These are phyloP conservation scores for Leptarthrus brevirostris DNA, from an alignment of 2,888 invertebrate species.

Conservation along the genomic window DNA sequence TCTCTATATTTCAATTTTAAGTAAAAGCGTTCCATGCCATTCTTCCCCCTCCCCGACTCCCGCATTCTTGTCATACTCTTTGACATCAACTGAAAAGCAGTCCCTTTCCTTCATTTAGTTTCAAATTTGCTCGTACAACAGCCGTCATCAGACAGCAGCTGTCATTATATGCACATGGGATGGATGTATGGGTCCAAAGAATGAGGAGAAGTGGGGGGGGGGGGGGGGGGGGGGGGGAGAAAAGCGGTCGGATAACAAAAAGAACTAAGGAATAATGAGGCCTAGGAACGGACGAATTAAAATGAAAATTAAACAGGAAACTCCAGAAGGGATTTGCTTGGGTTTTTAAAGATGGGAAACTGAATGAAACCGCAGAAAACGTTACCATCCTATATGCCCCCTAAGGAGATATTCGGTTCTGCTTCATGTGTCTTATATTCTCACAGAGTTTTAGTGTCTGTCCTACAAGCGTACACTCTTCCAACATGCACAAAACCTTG, in stretches of 20 bases:
- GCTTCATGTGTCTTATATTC: too few species aligned
- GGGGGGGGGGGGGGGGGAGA: neutral
- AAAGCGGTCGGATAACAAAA: neutral
- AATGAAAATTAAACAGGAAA: constrained; percentile 13
- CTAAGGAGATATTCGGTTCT: too few species aligned
- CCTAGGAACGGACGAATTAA: constrained; percentile 12
- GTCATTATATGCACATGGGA: too few species aligned
- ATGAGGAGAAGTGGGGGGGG: neutral
- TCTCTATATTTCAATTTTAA: too few species aligned
- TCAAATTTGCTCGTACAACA: neutral
- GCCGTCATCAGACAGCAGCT: neutral
- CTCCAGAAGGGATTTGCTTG: neutral
- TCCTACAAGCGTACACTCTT: too few species aligned
- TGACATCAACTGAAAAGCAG: neutral
- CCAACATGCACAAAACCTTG: too few species aligned
- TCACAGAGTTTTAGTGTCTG: too few species aligned
- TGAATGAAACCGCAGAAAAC: too few species aligned
- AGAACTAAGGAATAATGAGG: constrained; percentile 13
- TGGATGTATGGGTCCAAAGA: too few species aligned
- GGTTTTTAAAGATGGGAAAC: neutral
- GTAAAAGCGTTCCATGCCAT: too few species aligned
- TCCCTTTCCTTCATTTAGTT: neutral
- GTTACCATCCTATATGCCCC: too few species aligned
- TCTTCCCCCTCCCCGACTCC: too few species aligned
- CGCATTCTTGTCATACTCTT: neutral